Conservation (phyloP, 1,140 invertebrate genomes). For the Galendromus occidentalis region DNA sequence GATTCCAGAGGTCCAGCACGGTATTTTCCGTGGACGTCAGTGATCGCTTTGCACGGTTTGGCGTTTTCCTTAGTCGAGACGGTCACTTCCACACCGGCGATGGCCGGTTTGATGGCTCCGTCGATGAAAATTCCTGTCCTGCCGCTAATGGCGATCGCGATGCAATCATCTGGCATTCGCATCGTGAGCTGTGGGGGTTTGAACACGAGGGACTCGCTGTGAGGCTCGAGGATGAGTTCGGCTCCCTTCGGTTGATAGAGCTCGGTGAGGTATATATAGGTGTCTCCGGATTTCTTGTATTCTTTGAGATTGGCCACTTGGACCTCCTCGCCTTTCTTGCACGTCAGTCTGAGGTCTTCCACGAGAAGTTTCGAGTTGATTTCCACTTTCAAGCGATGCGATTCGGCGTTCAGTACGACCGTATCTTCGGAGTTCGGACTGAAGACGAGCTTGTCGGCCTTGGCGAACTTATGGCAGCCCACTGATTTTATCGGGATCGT, state of each 20-base stretch:
- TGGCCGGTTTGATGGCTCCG: conserved; percentile 38
- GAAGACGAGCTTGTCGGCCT: conserved; percentile 21
- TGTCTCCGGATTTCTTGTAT: conserved; percentile 9
- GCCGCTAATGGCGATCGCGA: conserved; percentile 34
- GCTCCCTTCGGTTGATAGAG: conserved; percentile 23
- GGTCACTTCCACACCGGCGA: conserved; percentile 44
- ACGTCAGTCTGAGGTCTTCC: conserved; percentile 59
- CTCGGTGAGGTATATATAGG: conserved; percentile 14
- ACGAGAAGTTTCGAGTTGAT: conserved; percentile 49
- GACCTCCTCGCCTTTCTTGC: conserved; percentile 30
- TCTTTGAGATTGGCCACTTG: conserved; percentile 34
- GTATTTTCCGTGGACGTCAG: conserved; percentile 47
- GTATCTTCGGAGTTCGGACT: conserved; percentile 20
- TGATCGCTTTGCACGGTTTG: conserved; percentile 27
- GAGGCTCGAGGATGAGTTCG: conserved; percentile 30
- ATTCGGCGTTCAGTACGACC: conserved; percentile 44
- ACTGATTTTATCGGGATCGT: not conserved
- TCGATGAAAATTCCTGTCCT: conserved; percentile 36
- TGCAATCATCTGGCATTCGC: conserved; percentile 47
- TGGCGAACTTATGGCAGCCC: conserved; percentile 19
- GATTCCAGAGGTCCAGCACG: conserved; percentile 46
- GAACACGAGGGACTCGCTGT: conserved; percentile 41
- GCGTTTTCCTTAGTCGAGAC: conserved; percentile 26
- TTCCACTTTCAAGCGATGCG: conserved; percentile 33
- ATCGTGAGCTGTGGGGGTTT: conserved; percentile 40